Base-by-base conservation (phyloP, 2,797 vertebrate species). In the Gymnoscopelus microlampas region DNA sequence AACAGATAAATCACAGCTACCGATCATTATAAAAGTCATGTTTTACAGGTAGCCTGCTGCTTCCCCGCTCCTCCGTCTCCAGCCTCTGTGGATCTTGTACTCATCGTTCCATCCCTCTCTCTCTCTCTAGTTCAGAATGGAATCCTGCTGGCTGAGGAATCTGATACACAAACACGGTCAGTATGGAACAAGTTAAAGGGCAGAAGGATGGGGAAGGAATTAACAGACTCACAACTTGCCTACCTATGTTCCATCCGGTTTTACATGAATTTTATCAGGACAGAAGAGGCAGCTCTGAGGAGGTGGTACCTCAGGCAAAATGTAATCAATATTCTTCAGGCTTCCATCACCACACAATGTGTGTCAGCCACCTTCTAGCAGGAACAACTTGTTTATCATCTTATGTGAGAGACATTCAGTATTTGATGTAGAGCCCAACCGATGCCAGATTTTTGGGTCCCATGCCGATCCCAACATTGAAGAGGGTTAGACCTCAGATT, bases 11-110 rank as follows among this genome's bases (percentile, higher is more conserved):
- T 78, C 71, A 67, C 29, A 59, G 32, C 39, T 50, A 15, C 14
- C 23, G 1, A 63, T 64, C 56, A 53, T 62, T 60, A 57, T 71
- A 68, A 68, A 79, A 65, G 68, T 71, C 70, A 69, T 61, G 70
- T 72, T 61, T 68, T 61, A 71, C 69, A 63, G 53, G 65, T 39
- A 23, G 49, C 64, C 72, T 53, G 65, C 60, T 63, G 71, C 54
- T 60, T 60, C 60, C 60, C 44, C 35, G 5, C 35, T 8, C 53
- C 54, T 70, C 70, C 19, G 14, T 64, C 57, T 61, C 56, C 63
- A 44, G 50, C 53, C 44, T 19, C 65, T 1, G 32, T 48, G 24
- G 8, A 11, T 64, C 39, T 15, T 26, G 49, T 51, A 29, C 53
- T 59, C 63, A 53, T 54, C 63, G 11, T 29, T 67, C 70, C 74